These are phyloP conservation scores for Eupithecia vulgata DNA, from an alignment of 2,888 invertebrate genomes.

Conservation along the genomic window DNA sequence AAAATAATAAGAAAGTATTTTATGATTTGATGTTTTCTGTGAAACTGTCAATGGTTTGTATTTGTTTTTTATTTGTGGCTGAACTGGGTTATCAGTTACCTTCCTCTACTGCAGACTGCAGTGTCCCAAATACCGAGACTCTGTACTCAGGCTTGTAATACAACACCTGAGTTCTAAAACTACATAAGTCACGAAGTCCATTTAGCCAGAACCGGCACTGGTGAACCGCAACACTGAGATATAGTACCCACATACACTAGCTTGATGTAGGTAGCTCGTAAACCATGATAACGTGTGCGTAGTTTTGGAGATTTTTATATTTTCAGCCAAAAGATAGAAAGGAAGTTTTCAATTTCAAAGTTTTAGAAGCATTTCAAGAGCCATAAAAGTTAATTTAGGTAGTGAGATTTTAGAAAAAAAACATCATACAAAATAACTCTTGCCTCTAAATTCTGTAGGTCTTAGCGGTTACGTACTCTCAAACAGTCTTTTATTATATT, in stretches of 20 bases:
- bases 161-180: slow-evolving; percentile 20
- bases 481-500: no score
- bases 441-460: no score
- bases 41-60: no score
- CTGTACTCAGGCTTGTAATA: neutral
- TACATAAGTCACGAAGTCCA: slow-evolving; percentile 44
- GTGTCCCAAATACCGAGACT: neutral
- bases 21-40: no score
- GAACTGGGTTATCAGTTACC: neutral
- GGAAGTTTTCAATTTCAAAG: neutral
- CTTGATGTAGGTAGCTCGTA: slow-evolving; percentile 9
- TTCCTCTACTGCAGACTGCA: neutral
- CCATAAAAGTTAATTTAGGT: no score
- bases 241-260: slow-evolving; percentile 4
- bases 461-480: no score
- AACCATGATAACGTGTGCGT: slow-evolving; percentile 5
- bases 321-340: neutral
- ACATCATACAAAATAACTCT: no score
- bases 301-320: neutral
- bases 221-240: slow-evolving; percentile 48
- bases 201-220: slow-evolving; percentile 54
- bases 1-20: no score
- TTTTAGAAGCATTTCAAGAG: neutral
- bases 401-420: no score
- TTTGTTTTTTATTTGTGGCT: no score